Conservation (phyloP, 2,797 vertebrate species). For the Tragopan temminckii region DNA sequence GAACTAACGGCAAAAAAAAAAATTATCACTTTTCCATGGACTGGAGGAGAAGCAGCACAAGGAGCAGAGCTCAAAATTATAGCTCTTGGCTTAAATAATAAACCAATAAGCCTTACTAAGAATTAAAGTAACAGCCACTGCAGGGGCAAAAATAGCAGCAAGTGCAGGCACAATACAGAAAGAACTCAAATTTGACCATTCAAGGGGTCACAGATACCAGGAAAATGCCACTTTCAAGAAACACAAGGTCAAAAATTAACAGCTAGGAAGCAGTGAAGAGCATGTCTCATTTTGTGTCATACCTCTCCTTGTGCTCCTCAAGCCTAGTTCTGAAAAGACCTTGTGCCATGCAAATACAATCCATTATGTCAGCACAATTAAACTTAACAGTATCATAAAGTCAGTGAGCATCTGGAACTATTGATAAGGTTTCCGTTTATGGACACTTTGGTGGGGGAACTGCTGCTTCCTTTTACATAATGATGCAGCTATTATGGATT, state of each 20-base stretch:
- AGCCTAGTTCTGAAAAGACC: not conserved
- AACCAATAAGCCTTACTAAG: not conserved
- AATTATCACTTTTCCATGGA: not conserved
- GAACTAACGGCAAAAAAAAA: not conserved
- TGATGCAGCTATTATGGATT: not conserved
- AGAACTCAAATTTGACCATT: not conserved
- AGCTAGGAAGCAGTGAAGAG: not conserved
- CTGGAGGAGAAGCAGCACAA: accelerated
- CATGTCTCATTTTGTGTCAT: not conserved
- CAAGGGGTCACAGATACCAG: not conserved
- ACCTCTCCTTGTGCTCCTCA: not conserved
- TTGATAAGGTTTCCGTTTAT: conserved; percentile 57
- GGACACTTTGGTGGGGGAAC: not conserved
- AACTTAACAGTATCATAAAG: conserved; percentile 48
- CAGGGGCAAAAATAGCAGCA: not conserved
- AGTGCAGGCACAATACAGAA: not conserved
- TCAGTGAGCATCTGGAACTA: conserved; percentile 48
- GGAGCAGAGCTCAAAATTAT: not conserved
- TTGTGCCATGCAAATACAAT: not conserved
- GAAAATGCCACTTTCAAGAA: conserved; percentile 16
- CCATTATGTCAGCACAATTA: not conserved
- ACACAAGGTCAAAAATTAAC: not conserved
- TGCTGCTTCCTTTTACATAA: conserved; percentile 19
- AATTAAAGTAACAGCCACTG: not conserved
- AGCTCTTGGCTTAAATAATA: not conserved